Percentiles rank a stretch among this genome's conserved stretches.
Evolutionary conservation across 2,888 invertebrate genomes (phyloP).

Genomic region (Cephus sareptanus): DNA sequence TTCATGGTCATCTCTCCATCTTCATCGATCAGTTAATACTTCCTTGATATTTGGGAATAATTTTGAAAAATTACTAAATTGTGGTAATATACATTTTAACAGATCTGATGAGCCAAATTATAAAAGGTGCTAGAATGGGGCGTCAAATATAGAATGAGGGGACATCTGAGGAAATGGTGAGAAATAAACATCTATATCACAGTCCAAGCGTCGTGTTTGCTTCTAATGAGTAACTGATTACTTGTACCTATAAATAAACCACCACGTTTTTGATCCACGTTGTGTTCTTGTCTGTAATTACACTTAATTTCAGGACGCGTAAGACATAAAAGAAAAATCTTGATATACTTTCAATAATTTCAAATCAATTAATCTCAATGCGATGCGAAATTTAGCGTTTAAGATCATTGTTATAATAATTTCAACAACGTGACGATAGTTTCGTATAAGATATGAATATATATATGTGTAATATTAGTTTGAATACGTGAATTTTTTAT

Average conservation of each 20-base stretch:
- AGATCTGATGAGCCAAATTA: slow-evolving; percentile 53
- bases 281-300: slow-evolving; percentile 40
- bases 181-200: neutral
- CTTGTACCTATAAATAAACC: slow-evolving; percentile 56
- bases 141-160: slow-evolving; percentile 19
- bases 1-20: neutral
- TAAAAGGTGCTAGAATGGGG: slow-evolving; percentile 18
- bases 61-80: neutral
- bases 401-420: neutral
- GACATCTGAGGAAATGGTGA: slow-evolving; percentile 8
- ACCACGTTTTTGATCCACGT: slow-evolving; percentile 43
- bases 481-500: neutral
- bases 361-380: neutral
- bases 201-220: slow-evolving; percentile 27
- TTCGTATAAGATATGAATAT: neutral
- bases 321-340: neutral
- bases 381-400: neutral
- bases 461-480: neutral
- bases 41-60: neutral
- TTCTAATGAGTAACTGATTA: slow-evolving; percentile 44
- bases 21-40: neutral
- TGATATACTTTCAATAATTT: neutral
- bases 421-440: neutral
- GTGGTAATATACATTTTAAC: slow-evolving; percentile 20
- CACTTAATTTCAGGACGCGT: neutral